phyloP scores from a whole-genome alignment of 2,888 invertebrate species.

The Mimas tiliae region DNA sequence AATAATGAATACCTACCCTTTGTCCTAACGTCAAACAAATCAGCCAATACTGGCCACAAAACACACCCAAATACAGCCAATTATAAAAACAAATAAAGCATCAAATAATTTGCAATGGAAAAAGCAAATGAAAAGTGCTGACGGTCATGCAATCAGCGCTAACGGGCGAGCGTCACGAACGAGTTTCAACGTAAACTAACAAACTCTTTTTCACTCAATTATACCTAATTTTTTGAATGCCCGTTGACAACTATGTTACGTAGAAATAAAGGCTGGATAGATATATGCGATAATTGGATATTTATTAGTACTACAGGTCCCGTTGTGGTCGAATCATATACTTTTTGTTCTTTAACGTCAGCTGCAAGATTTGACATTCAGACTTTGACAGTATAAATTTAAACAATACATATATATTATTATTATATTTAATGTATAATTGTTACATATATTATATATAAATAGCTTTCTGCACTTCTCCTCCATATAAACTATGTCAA shows the following conservation, averaged over 20 bases:
- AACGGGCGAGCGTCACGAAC: slow-evolving; percentile 52
- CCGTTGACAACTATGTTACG: slow-evolving; percentile 19
- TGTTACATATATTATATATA: no score
- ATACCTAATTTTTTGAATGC: slow-evolving; percentile 38
- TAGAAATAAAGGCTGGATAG: background rate
- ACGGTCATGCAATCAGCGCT: slow-evolving; percentile 56
- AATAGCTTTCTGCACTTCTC: no score
- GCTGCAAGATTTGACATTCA: no score
- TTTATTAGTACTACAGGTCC: slow-evolving; percentile 12
- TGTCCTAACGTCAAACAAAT: background rate
- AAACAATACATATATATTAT: no score
- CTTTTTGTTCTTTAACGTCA: no score
- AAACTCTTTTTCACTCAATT: slow-evolving; percentile 32
- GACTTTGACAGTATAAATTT: no score
- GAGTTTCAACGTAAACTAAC: slow-evolving; percentile 35
- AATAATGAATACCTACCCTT: background rate
- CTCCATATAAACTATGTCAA: no score
- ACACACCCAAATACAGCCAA: slow-evolving; percentile 32
- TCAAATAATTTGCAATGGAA: slow-evolving; percentile 57
- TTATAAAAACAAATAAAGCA: slow-evolving; percentile 46
- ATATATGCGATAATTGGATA: slow-evolving; percentile 9
- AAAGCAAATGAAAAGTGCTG: slow-evolving; percentile 52
- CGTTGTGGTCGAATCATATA: no score
- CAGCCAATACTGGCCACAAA: slow-evolving; percentile 18
- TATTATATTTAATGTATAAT: no score